Base-by-base conservation (phyloP, 2,797 vertebrate species). In the Sebastes hubbsi region DNA sequence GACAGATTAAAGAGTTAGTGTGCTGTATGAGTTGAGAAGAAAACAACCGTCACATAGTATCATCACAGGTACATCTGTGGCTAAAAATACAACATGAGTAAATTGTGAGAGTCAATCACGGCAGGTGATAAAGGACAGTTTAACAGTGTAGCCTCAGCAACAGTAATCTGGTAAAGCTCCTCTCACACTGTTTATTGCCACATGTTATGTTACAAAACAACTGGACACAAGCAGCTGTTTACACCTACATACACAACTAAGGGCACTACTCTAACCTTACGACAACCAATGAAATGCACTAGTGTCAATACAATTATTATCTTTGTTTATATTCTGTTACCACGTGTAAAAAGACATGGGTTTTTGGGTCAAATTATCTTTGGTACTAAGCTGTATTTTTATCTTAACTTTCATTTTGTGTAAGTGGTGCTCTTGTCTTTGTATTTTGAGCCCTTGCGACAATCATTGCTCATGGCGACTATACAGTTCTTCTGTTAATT, bases 61-160 rank as follows among this genome's bases (percentile, higher is more conserved):
- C 24, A 75, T 68, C 34, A 78, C 32, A 62, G 32, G 46, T 25
- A 73, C 62, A 25, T 4, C 36, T 78, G 66, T 13, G 29, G 46
- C 36, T 84, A 79, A 69, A 72, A 65, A 74, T 80, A 77, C 62
- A 62, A 12, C 20, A 34, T 4, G 3, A 27, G 8, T 71, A 22
- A 36, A 60, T 5, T 18, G 59, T 54, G 18, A 69, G 24, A 71
- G 25, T 72, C 60, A 32, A 32, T 65, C 30, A 30, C 0, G 3
- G 24, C 49, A 49, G 46, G 56, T 55, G 61, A 88, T 29, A 34
- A 78, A 58, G 29, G 42, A 46, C 42, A 46, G 42, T 46, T 3
- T 46, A 16, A 16, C 42, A 46, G 42, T 46, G 42, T 46, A 46
- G 14, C 4, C 30, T 70, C 38, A 58, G 18, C 61, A 66, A 27